Evolutionary conservation across 2,888 invertebrate genomes (phyloP), one percentile per base, ranked within the genome.

Genomic region (Andrena fulva): DNA sequence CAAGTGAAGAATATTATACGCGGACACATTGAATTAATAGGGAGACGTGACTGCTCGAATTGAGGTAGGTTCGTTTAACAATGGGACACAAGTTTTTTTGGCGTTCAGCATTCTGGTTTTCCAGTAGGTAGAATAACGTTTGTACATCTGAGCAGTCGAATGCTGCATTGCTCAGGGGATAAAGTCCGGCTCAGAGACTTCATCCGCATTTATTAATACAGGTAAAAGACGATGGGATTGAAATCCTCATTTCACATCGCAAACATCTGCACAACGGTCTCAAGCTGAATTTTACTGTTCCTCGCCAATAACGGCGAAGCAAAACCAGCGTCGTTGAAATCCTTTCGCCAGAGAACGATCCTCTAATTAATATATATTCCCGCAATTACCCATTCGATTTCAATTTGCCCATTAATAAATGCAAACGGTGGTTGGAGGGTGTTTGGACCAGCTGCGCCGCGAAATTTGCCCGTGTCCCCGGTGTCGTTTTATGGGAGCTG

Each of bases 331-430:
- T 5, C 33, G 7, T 8, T 16, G 1, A 42, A 35, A 31, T 5
- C 12, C 52, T 24, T 27, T 24, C 7, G 5, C 8, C 4, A 8
- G 24, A 31, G 35, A n/a, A 42, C 54, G 10, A 24, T 54, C 8
- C 35, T 63, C n/a, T 31, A 72, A 73, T 73, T 63, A n/a, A 29
- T 48, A 35, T 48, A 35, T 54, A 8, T 33, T 35, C 80, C n/a
- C 24, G 33, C 63, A 64, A 64, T 59, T 64, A 42, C 56, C 33
- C 52, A 56, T 71, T 52, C 66, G 60, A 66, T 68, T 67, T 73
- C 62, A 68, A 63, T 79, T 68, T 33, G 16, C 2, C 29, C 35
- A 24, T 80, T 73, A 63, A 63, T 73, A 79, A 80, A 79, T 79
- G 63, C 67, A 73, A 68, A 79, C 35, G 73, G 33, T 29, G 52